A percentile compares a stretch with the other conserved stretches of the same genome.
Conservation (phyloP, 2,888 invertebrate genomes). For the Euproctis similis region DNA sequence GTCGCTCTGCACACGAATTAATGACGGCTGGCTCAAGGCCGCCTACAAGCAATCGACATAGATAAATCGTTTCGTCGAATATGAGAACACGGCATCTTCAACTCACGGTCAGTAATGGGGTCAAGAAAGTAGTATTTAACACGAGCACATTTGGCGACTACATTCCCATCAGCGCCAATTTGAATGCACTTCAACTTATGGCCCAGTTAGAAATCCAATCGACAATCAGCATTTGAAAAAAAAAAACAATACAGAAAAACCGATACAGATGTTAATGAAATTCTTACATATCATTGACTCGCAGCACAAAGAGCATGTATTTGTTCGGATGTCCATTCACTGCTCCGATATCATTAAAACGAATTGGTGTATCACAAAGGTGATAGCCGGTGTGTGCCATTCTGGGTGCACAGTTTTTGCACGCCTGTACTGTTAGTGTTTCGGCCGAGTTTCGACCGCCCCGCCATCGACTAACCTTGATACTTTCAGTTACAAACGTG, state of each 20-base stretch:
- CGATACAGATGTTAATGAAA: constrained; percentile 42
- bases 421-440: constrained; percentile 66
- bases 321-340: constrained; percentile 50
- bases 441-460: constrained; percentile 66
- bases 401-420: constrained; percentile 54
- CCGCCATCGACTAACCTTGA: constrained; percentile 68
- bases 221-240: constrained; percentile 41
- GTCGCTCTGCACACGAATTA: constrained; percentile 71
- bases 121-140: constrained; percentile 60
- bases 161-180: constrained; percentile 24
- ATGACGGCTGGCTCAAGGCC: constrained; percentile 71
- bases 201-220: constrained; percentile 30
- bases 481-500: constrained; percentile 71
- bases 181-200: constrained; percentile 26
- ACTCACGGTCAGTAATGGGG: constrained; percentile 60
- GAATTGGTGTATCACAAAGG: constrained; percentile 57
- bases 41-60: constrained; percentile 73
- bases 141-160: constrained; percentile 28
- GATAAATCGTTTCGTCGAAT: constrained; percentile 69
- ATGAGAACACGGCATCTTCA: constrained; percentile 64
- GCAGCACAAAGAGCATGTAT: constrained; percentile 38
- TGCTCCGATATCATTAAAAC: constrained; percentile 55
- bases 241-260: constrained; percentile 30
- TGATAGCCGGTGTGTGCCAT: constrained; percentile 38
- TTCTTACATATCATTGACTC: constrained; percentile 44